Evolutionary conservation across 1,140 invertebrate genomes (phyloP).

Genomic region (Plodia interpunctella): DNA sequence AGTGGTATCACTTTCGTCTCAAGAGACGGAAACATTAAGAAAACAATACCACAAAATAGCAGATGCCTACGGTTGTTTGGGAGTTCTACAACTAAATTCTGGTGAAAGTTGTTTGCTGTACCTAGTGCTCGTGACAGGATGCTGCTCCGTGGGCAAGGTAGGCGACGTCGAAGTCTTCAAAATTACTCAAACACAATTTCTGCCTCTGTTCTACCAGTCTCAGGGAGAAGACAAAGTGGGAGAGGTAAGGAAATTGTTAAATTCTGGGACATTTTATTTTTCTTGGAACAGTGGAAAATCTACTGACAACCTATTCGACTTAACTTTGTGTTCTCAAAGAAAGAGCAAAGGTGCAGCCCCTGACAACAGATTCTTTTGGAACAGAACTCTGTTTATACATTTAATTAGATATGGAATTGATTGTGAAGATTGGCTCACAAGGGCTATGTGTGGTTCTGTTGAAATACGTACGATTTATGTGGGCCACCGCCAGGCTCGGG

Average conservation of each 20-base stretch:
- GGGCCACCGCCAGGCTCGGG: slow-evolving; percentile 93
- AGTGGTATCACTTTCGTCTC: slow-evolving; percentile 87
- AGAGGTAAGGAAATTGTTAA: slow-evolving; percentile 92
- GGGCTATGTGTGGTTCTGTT: slow-evolving; percentile 96
- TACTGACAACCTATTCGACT: slow-evolving; percentile 82
- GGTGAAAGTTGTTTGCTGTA: slow-evolving; percentile 91
- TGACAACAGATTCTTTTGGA: slow-evolving; percentile 98
- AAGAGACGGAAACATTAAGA: slow-evolving; percentile 92
- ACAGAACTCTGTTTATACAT: slow-evolving; percentile 95
- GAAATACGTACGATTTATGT: slow-evolving; percentile 98
- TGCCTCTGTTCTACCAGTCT: slow-evolving; percentile 89
- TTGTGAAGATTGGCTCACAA: slow-evolving; percentile 92
- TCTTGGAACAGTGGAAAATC: slow-evolving; percentile 81
- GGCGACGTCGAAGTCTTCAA: slow-evolving; percentile 95
- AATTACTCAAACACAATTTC: slow-evolving; percentile 93
- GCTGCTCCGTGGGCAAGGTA: slow-evolving; percentile 96
- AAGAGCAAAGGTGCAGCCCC: slow-evolving; percentile 85
- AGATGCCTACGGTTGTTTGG: slow-evolving; percentile 95
- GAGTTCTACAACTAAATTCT: slow-evolving; percentile 91
- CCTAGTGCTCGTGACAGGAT: slow-evolving; percentile 95
- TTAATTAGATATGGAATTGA: slow-evolving; percentile 93
- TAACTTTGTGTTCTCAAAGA: slow-evolving; percentile 95
- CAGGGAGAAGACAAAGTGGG: slow-evolving; percentile 83
- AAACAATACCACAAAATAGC: slow-evolving; percentile 91
- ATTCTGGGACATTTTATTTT: slow-evolving; percentile 98